Base-by-base conservation (phyloP, 2,113 vertebrate genomes). In the Hippocampus mohnikei region DNA sequence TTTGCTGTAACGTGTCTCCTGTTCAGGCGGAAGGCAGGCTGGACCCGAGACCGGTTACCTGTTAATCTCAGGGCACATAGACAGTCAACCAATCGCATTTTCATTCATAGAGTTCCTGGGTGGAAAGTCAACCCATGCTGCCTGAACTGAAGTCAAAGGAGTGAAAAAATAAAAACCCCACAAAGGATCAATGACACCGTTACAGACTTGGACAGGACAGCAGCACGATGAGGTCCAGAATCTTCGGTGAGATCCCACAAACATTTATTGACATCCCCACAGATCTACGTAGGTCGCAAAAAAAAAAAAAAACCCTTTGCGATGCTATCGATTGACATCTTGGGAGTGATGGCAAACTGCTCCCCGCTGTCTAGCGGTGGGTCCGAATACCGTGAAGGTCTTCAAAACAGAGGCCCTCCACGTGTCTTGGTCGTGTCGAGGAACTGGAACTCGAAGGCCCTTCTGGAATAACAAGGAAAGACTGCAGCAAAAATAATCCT, bases 401-500 rank as follows among this genome's bases (percentile, higher is more conserved):
- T 79, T 85, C 70, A 78, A 81, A 81, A 84, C 76, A 79, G 59
- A 77, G 77, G 60, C 67, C 76, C 70, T 75, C 66, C 69, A 76
- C 81, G 85, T 78, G 81, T 74, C 77, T 81, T 73, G 68, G 72
- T 77, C 61, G 59, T 3, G 48, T 66, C 71, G 67, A 82, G 88
- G 82, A 87, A 82, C 50, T 77, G 70, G 58, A 74, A 64, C 70
- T 41, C 66, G 79, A 81, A 84, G 74, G 33, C 33, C 84, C 77
- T 74, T 76, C 74, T 75, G 56, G 73, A 88, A 87, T 63, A 86
- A 88, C 82, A 86, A 18, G 20, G 66, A 71, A 75, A 66, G 66
- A 80, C 66, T 67, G 61, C 70, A 85, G 73, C 50, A 66, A 85
- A 82, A 86, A 72, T 75, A 80, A 84, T 82, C 84, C 78, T 85